Evolutionary conservation across 2,797 vertebrate genomes (phyloP).

Genomic region (Hippopotamyrus pictus): DNA sequence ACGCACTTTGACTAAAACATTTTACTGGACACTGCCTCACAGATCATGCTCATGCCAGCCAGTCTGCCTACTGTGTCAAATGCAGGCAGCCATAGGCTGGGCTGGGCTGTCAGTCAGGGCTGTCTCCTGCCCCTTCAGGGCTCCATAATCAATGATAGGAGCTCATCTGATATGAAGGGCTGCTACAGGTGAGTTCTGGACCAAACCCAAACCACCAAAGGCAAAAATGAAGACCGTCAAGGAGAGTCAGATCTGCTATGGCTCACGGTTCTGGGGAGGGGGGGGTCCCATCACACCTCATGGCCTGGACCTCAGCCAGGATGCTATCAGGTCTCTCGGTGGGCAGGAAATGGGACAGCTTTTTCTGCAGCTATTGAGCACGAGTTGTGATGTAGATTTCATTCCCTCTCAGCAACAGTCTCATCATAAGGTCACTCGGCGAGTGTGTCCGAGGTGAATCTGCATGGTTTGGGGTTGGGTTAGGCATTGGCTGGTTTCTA

Average conservation of each 20-base stretch:
- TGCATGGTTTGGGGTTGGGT: not conserved
- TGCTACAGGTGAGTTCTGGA: not conserved
- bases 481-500: not conserved
- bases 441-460: not conserved
- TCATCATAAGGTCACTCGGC: not conserved
- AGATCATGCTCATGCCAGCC: not conserved
- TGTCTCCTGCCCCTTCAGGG: not conserved
- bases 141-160: not conserved
- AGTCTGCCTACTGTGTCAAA: not conserved
- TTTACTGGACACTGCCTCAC: not conserved
- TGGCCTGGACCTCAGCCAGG: conserved; percentile 33
- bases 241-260: not conserved
- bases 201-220: not conserved
- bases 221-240: not conserved
- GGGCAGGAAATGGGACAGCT: not conserved
- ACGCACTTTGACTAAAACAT: not conserved
- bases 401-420: not conserved
- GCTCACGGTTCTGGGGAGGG: not conserved
- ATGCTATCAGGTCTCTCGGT: not conserved
- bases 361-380: not conserved
- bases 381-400: not conserved
- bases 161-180: too few relatives aligned
- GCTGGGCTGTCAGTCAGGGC: not conserved
- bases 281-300: conserved; percentile 30
- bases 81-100: not conserved